Percentiles rank a stretch among this genome's conserved stretches.
Evolutionary conservation across 2,113 vertebrate species (phyloP).

Genomic region (Coreoperca whiteheadi): DNA sequence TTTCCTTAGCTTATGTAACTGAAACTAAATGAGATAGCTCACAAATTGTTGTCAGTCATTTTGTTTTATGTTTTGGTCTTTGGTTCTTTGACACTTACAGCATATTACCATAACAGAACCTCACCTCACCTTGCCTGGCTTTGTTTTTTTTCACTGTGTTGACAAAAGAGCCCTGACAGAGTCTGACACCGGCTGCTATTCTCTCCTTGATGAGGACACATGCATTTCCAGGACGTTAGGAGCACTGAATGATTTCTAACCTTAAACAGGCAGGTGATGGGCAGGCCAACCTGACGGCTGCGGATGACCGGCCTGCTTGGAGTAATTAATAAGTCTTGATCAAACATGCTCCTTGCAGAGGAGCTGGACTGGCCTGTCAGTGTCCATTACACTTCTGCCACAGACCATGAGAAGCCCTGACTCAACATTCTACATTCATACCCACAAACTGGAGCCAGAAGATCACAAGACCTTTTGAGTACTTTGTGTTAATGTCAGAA

Average conservation of each 20-base stretch:
- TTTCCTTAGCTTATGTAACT: not conserved
- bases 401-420: constrained; percentile 31
- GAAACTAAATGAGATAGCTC: not conserved
- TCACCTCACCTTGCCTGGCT: constrained; percentile 20
- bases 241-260: constrained; percentile 68
- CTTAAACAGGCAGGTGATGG: constrained; percentile 74
- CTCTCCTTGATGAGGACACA: constrained; percentile 60
- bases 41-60: not conserved
- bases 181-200: constrained; percentile 58
- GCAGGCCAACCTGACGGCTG: constrained; percentile 53
- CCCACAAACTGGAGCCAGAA: not conserved
- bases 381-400: constrained; percentile 53
- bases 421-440: constrained; percentile 31
- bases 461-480: constrained; percentile 2
- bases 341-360: constrained; percentile 49
- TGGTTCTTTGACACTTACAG: not conserved
- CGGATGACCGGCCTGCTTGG: constrained; percentile 42
- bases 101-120: constrained; percentile 6
- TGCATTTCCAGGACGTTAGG: constrained; percentile 45
- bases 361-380: constrained; percentile 55
- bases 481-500: constrained; percentile 1
- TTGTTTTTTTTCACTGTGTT: constrained; percentile 25
- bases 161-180: constrained; percentile 71
- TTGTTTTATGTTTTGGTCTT: not conserved
- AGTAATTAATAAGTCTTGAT: constrained; percentile 81